Evolutionary conservation across 2,797 vertebrate species (phyloP).

Genomic region (Semaprochilodus insignis): DNA sequence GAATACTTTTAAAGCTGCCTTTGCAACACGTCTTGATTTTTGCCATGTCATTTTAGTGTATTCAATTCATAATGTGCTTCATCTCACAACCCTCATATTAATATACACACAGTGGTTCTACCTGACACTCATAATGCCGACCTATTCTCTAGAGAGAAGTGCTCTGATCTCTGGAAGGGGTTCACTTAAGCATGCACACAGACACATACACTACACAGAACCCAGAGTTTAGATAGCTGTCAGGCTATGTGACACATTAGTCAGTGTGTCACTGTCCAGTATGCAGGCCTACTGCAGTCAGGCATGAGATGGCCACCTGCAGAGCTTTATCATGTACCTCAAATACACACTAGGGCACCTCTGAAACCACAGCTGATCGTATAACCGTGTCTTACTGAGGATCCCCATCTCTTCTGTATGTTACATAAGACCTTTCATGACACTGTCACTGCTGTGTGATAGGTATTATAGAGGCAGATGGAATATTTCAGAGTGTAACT

Average conservation of each 20-base stretch:
- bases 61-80: no score
- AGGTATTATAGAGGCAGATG: not conserved
- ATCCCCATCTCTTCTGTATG: not conserved
- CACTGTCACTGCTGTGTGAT: not conserved
- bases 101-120: no score
- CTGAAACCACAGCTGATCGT: not conserved
- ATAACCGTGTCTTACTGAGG: not conserved
- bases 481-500: no score
- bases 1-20: no score
- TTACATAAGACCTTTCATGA: not conserved
- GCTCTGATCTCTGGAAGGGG: slow-evolving; percentile 34
- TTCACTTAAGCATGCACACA: slow-evolving; percentile 47
- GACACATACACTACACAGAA: slow-evolving; percentile 25
- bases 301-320: slow-evolving; percentile 52
- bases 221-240: slow-evolving; percentile 71
- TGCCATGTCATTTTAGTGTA: no score
- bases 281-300: slow-evolving; percentile 61
- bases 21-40: no score
- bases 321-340: slow-evolving; percentile 54
- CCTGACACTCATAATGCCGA: no score
- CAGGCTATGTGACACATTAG: slow-evolving; percentile 63
- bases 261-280: slow-evolving; percentile 64
- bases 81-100: no score
- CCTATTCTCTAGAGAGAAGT: not conserved
- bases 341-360: slow-evolving; percentile 13